Base-by-base conservation (phyloP, 2,797 vertebrate species). In the Danio kyathit region DNA sequence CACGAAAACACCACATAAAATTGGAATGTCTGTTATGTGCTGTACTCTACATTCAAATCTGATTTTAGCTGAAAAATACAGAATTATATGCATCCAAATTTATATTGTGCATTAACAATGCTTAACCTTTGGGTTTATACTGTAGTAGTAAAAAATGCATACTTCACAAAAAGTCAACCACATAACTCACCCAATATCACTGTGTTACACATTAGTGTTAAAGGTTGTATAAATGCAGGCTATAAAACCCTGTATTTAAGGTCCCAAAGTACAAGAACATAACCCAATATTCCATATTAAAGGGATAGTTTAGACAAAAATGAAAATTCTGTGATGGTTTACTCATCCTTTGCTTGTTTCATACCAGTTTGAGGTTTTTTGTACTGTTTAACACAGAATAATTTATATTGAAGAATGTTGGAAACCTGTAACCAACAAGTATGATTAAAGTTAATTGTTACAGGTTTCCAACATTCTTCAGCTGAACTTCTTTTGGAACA, bases 201-300 rank as follows among this genome's bases (percentile, higher is more conserved):
- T n/a, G n/a, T n/a, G n/a, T n/a, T n/a, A 29, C 29, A 29, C 29
- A 29, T n/a, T n/a, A n/a, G n/a, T n/a, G 29, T 29, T 29, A 29
- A 29, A 29, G 29, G 29, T 3, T 29, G 29, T 29, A 29, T 29
- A 29, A 29, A 29, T 29, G 29, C 43, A 40, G 70, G 43, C 52
- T 29, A 29, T 49, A 74, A 82, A 56, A 78, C 66, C 84, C 17
- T 73, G 40, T 14, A 56, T 44, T 60, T 38, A 83, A 76, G 87
- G 83, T 64, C 38, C 38, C n/a, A 10, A 4, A 44, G 41, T 43
- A 56, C 29, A 60, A 52, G 52, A 54, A 44, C 40, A 3, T 21
- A 40, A 41, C 14, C 21, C 57, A 57, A 44, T 57, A 44, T 76
- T 76, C 11, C 29, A 40, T 5, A 69, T 5, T 49, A 13, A 17